Evolutionary conservation across 1,140 invertebrate genomes (phyloP).

Genomic region (Battus philenor): DNA sequence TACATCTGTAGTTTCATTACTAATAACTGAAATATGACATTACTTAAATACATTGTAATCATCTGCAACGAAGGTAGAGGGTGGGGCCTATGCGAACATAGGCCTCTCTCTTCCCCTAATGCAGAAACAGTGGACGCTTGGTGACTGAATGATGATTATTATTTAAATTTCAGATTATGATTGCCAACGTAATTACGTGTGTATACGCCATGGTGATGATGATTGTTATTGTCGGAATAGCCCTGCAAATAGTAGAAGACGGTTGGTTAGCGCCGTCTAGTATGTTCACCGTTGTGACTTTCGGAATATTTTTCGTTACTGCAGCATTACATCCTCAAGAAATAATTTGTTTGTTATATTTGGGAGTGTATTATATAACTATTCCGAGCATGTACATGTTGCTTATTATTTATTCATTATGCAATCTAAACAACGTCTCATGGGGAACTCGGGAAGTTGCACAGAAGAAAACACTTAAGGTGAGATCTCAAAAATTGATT

Average conservation of each 20-base stretch:
- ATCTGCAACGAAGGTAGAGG: too few species aligned
- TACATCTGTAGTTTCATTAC: too few species aligned
- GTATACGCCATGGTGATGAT: slow-evolving; percentile 95
- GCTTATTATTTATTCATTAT: slow-evolving; percentile 92
- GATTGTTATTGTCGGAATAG: slow-evolving; percentile 92
- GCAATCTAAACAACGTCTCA: slow-evolving; percentile 92
- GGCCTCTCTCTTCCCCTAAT: too few species aligned
- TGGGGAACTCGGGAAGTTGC: slow-evolving; percentile 92
- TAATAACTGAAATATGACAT: too few species aligned
- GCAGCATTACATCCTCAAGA: slow-evolving; percentile 91
- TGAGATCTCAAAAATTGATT: slow-evolving; percentile 54
- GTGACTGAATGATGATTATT: too few species aligned
- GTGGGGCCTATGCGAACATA: too few species aligned
- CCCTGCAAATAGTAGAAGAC: slow-evolving; percentile 87
- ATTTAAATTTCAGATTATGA: slow-evolving; percentile 87
- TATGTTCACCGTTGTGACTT: slow-evolving; percentile 84
- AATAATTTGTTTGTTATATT: slow-evolving; percentile 84
- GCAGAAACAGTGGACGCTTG: too few species aligned
- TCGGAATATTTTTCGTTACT: slow-evolving; percentile 58
- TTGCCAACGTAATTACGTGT: slow-evolving; percentile 95
- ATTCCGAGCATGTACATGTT: slow-evolving; percentile 96
- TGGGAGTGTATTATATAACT: slow-evolving; percentile 92
- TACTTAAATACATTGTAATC: too few species aligned
- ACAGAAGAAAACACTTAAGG: slow-evolving; percentile 86
- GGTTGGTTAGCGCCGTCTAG: slow-evolving; percentile 87